Percentiles rank a stretch among this genome's conserved stretches.
Evolutionary conservation across 2,113 vertebrate species (phyloP).

Genomic region (Nanger granti): DNA sequence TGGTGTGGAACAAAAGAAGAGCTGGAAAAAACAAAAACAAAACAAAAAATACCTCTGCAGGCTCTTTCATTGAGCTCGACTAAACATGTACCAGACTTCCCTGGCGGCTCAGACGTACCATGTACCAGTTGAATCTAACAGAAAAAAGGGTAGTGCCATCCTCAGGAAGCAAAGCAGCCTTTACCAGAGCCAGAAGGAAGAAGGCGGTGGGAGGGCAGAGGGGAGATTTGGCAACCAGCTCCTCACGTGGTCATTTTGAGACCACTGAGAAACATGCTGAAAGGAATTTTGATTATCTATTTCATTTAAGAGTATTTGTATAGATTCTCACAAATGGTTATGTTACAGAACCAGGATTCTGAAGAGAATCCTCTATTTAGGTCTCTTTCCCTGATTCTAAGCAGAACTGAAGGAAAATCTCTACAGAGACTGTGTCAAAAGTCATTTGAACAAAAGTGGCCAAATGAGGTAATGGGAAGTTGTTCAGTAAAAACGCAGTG

Average conservation of each 20-base stretch:
- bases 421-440: neutral
- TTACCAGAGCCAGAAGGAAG: neutral
- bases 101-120: too few species aligned
- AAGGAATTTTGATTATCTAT: neutral
- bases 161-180: neutral
- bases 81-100: neutral
- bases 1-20: neutral
- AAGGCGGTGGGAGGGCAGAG: fast-evolving
- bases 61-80: slow-evolving; percentile 1
- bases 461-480: neutral
- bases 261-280: neutral
- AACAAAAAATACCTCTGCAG: neutral
- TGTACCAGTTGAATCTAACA: neutral
- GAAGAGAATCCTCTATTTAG: neutral
- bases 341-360: neutral
- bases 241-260: neutral
- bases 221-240: neutral
- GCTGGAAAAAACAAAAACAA: neutral
- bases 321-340: neutral
- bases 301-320: neutral
- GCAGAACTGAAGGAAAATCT: neutral
- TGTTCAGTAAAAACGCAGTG: slow-evolving; percentile 7
- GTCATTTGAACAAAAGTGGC: neutral
- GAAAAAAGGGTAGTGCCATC: neutral
- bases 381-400: neutral